Conservation (phyloP, 2,113 vertebrate species). For the Oncorhynchus masou region DNA sequence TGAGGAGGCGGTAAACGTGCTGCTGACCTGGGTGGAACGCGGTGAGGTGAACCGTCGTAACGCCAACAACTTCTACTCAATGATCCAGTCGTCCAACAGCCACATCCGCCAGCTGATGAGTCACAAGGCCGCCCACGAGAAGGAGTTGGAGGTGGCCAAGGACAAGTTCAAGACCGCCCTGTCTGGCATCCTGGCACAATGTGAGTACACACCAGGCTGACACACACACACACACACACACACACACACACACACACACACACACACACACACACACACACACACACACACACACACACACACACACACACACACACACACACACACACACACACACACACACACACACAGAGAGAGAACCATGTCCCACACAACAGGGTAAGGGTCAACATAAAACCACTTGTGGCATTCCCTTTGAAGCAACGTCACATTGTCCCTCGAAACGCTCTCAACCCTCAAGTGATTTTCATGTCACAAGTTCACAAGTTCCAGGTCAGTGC, state of each 20-base stretch:
- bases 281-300: slow-evolving; percentile 18
- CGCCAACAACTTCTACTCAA: slow-evolving; percentile 97
- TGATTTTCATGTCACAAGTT: too few species aligned
- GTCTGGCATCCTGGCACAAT: slow-evolving; percentile 88
- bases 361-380: neutral
- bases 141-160: slow-evolving; percentile 95
- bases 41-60: slow-evolving; percentile 94
- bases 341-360: neutral
- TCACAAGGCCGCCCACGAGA: slow-evolving; percentile 89
- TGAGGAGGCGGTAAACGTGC: slow-evolving; percentile 85
- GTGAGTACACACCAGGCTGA: slow-evolving; percentile 68
- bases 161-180: slow-evolving; percentile 94
- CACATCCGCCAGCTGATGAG: slow-evolving; percentile 87
- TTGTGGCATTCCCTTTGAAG: neutral
- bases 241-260: too few species aligned
- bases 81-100: slow-evolving; percentile 96
- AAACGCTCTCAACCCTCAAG: too few species aligned
- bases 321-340: slow-evolving; percentile 11
- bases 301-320: too few species aligned
- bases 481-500: too few species aligned
- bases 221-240: neutral
- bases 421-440: neutral
- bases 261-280: neutral
- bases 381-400: neutral
- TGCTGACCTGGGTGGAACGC: slow-evolving; percentile 92